phyloP scores from a whole-genome alignment of 2,888 invertebrate genomes.

The Sussaba pulchella region DNA sequence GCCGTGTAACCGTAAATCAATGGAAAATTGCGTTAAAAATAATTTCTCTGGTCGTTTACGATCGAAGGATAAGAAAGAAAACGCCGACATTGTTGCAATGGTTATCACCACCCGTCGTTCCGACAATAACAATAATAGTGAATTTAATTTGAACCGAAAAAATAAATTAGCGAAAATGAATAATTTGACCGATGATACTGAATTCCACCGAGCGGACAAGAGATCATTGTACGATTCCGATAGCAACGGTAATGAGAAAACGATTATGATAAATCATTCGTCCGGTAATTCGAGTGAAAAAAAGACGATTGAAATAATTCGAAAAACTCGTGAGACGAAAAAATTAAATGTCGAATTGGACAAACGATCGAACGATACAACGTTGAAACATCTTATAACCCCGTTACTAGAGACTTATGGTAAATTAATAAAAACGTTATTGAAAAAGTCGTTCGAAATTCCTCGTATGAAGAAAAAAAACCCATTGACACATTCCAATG shows the following conservation, averaged over 20 bases:
- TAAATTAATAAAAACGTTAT: neutral
- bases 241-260: neutral
- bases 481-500: neutral
- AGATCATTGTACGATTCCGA: neutral
- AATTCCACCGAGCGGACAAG: neutral
- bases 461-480: slow-evolving; percentile 1
- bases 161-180: neutral
- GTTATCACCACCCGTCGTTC: too few species aligned
- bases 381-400: neutral
- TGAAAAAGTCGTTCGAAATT: neutral
- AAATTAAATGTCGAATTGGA: neutral
- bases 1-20: neutral
- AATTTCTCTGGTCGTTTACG: neutral
- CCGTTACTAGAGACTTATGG: slow-evolving; percentile 3
- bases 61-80: neutral
- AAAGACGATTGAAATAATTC: neutral
- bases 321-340: slow-evolving; percentile 6
- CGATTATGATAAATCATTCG: neutral
- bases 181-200: too few species aligned
- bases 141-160: too few species aligned
- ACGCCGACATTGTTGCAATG: neutral
- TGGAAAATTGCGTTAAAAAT: neutral
- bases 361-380: slow-evolving; percentile 20
- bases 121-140: too few species aligned
- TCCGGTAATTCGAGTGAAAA: neutral